These are phyloP conservation scores for Danaus melanippus DNA, from an alignment of 1,140 invertebrate genomes.

Conservation along the genomic window DNA sequence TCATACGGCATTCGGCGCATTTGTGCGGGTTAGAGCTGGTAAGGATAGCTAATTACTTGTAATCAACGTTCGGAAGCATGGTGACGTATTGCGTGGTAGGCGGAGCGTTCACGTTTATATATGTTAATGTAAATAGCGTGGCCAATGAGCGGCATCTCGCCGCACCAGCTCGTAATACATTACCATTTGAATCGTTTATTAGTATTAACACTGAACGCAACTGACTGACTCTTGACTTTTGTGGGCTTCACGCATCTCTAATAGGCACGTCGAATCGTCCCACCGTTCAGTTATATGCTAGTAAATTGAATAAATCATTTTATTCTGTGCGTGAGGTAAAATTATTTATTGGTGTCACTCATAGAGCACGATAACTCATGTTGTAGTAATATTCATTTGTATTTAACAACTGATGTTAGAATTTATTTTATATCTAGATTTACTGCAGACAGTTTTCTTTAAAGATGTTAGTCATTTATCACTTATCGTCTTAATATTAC, in stretches of 20 bases:
- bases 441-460: too few relatives aligned
- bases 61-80: slow-evolving; percentile 58
- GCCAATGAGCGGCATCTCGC: slow-evolving; percentile 61
- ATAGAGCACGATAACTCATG: too few relatives aligned
- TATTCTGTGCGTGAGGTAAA: slow-evolving; percentile 22
- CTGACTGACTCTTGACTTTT: slow-evolving; percentile 38
- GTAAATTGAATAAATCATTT: slow-evolving; percentile 39
- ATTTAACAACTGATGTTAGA: too few relatives aligned
- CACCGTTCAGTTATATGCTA: slow-evolving; percentile 50
- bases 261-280: slow-evolving; percentile 37
- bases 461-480: too few relatives aligned
- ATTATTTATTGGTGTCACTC: too few relatives aligned
- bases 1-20: slow-evolving; percentile 29
- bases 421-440: too few relatives aligned
- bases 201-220: slow-evolving; percentile 36
- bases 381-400: too few relatives aligned
- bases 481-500: too few relatives aligned
- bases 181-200: slow-evolving; percentile 69
- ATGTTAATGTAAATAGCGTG: slow-evolving; percentile 63
- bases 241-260: slow-evolving; percentile 50
- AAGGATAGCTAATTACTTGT: slow-evolving; percentile 60
- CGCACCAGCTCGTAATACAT: slow-evolving; percentile 66
- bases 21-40: slow-evolving; percentile 28
- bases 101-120: slow-evolving; percentile 52
- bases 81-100: slow-evolving; percentile 50